phyloP scores from a whole-genome alignment of 1,140 invertebrate genomes.

The Polyergus mexicanus region DNA sequence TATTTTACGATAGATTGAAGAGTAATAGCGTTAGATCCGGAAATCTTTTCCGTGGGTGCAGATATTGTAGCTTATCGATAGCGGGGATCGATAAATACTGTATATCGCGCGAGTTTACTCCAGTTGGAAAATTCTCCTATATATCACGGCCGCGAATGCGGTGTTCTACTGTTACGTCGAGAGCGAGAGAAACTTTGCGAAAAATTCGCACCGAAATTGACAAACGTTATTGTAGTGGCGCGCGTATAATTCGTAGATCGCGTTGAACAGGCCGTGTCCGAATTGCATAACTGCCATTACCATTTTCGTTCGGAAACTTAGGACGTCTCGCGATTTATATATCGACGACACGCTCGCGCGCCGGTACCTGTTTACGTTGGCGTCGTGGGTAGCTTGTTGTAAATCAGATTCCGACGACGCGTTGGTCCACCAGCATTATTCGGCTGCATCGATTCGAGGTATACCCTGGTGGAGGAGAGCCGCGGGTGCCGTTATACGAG shows the following conservation, averaged over 20 bases:
- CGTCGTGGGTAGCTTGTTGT: slow-evolving; percentile 53
- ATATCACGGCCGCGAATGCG: slow-evolving; percentile 35
- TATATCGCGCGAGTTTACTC: slow-evolving; percentile 45
- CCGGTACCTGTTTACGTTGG: slow-evolving; percentile 70
- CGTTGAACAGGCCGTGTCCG: slow-evolving; percentile 1
- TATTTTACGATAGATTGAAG: no score
- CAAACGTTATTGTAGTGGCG: slow-evolving; percentile 51
- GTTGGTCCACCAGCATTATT: slow-evolving; percentile 65
- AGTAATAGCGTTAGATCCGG: no score
- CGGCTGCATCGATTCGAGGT: slow-evolving; percentile 45
- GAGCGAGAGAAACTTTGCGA: slow-evolving; percentile 47
- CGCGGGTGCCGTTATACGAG: slow-evolving; percentile 70
- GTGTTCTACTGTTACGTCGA: slow-evolving; percentile 23
- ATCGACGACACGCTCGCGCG: slow-evolving; percentile 23
- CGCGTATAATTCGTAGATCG: slow-evolving; percentile 34
- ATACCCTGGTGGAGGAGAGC: slow-evolving; percentile 18
- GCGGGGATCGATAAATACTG: slow-evolving; percentile 4
- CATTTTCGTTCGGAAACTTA: slow-evolving; percentile 69
- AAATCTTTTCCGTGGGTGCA: no score
- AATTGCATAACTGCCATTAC: slow-evolving; percentile 65
- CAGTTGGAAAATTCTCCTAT: slow-evolving; percentile 49
- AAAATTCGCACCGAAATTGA: slow-evolving; percentile 63
- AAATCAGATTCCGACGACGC: slow-evolving; percentile 72
- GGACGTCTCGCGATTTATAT: slow-evolving; percentile 72
- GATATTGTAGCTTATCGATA: slow-evolving; percentile 31